A percentile compares a stretch with the other conserved stretches of the same genome.
Conservation (phyloP, 2,888 invertebrate species). For the Andrena haemorrhoa region DNA sequence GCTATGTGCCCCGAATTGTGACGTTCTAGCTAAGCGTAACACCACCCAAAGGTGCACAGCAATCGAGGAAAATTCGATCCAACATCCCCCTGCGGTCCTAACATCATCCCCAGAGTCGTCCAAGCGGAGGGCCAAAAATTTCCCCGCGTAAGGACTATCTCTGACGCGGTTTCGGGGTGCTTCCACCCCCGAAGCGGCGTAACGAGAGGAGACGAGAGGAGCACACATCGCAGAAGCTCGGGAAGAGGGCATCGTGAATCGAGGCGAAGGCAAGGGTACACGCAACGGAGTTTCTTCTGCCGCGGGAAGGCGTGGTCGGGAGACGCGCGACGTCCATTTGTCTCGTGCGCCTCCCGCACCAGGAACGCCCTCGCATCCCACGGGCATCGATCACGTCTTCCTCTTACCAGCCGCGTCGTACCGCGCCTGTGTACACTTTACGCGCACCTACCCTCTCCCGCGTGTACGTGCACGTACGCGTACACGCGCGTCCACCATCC, state of each 20-base stretch:
- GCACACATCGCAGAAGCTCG: constrained; percentile 34
- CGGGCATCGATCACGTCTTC: constrained; percentile 85
- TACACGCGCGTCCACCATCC: constrained; percentile 19
- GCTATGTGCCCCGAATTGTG: background rate
- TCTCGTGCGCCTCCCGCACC: constrained; percentile 85
- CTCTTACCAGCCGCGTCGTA: constrained; percentile 77
- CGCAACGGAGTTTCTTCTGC: constrained; percentile 76
- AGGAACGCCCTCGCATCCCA: constrained; percentile 85
- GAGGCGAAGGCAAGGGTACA: constrained; percentile 61
- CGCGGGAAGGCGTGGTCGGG: constrained; percentile 83
- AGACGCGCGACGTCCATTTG: constrained; percentile 85
- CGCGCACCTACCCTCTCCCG: constrained; percentile 50
- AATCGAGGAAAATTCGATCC: background rate
- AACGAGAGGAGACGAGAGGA: constrained; percentile 34
- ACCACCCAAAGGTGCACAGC: background rate
- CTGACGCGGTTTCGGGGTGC: constrained; percentile 3
- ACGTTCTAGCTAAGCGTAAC: too few relatives aligned
- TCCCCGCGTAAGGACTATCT: background rate
- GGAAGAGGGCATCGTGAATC: constrained; percentile 45
- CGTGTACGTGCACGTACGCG: constrained; percentile 43
- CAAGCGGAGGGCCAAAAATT: constrained; percentile 16
- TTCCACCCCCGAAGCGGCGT: constrained; percentile 13
- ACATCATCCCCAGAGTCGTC: background rate
- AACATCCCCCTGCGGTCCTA: background rate
- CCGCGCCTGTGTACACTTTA: constrained; percentile 70